These are phyloP conservation scores for Frankliniella intonsa DNA, from an alignment of 2,888 invertebrate genomes.

Conservation along the genomic window DNA sequence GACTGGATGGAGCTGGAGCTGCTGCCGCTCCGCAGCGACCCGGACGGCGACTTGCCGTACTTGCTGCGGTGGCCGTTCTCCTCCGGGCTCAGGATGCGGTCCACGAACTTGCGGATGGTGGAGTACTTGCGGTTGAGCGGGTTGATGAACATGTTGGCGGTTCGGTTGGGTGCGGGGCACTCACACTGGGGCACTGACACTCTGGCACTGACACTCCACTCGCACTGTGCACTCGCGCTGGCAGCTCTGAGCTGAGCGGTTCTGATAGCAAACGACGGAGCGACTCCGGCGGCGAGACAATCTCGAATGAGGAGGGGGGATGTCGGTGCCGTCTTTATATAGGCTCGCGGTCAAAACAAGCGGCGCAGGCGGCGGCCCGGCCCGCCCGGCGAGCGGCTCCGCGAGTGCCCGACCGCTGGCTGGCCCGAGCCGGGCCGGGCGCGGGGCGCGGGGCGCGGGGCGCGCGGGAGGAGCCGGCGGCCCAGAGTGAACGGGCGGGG, in stretches of 20 bases:
- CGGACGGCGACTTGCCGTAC: neutral
- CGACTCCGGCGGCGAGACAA: slow-evolving; percentile 7
- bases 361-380: neutral
- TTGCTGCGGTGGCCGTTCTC: neutral
- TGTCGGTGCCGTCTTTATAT: neutral
- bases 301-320: slow-evolving; percentile 13
- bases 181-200: neutral
- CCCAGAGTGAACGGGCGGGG: neutral
- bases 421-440: slow-evolving; percentile 1
- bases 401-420: neutral
- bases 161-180: neutral
- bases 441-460: neutral
- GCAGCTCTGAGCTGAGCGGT: neutral
- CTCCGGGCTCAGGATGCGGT: slow-evolving; percentile 18
- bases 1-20: slow-evolving; percentile 11
- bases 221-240: neutral
- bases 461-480: neutral
- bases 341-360: slow-evolving; percentile 17
- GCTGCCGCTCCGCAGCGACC: neutral
- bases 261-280: neutral
- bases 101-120: slow-evolving; percentile 23
- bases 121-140: slow-evolving; percentile 24
- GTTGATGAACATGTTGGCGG: slow-evolving; percentile 20
- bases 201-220: neutral
- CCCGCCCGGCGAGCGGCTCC: neutral